Evolutionary conservation across 1,140 invertebrate genomes (phyloP).

Genomic region (Pogonognathellus flavescens): DNA sequence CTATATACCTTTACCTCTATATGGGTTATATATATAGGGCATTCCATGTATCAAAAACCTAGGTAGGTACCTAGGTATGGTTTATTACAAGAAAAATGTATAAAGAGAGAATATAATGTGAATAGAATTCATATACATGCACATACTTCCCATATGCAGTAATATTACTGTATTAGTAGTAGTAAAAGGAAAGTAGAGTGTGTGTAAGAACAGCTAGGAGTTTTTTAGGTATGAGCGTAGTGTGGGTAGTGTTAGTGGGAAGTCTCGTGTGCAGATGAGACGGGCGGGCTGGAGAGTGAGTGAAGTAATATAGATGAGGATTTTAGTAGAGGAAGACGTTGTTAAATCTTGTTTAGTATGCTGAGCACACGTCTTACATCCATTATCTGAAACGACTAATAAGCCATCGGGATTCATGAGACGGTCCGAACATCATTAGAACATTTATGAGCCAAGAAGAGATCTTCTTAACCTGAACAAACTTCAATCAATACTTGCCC

Average conservation of each 20-base stretch:
- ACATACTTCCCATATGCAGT: no score
- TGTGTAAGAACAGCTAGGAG: no score
- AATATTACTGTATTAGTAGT: no score
- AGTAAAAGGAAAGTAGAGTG: no score
- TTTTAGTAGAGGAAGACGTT: slow-evolving; percentile 45
- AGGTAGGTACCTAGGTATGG: no score
- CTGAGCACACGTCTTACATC: slow-evolving; percentile 54
- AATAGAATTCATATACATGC: no score
- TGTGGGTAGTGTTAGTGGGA: neutral
- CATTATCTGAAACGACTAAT: slow-evolving; percentile 60
- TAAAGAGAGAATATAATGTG: no score
- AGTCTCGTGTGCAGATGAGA: neutral
- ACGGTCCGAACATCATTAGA: slow-evolving; percentile 59
- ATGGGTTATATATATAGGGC: no score
- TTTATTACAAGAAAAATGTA: no score
- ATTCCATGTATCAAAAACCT: no score
- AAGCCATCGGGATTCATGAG: slow-evolving; percentile 62
- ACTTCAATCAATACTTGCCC: slow-evolving; percentile 53
- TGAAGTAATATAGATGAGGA: slow-evolving; percentile 41
- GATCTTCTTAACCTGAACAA: slow-evolving; percentile 46
- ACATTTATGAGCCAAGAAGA: slow-evolving; percentile 58
- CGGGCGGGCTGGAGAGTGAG: neutral
- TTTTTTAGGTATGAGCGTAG: neutral
- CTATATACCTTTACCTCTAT: no score
- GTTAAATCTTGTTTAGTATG: slow-evolving; percentile 53